These are phyloP conservation scores for Callosobruchus maculatus DNA, from an alignment of 2,888 invertebrate species.

Conservation along the genomic window DNA sequence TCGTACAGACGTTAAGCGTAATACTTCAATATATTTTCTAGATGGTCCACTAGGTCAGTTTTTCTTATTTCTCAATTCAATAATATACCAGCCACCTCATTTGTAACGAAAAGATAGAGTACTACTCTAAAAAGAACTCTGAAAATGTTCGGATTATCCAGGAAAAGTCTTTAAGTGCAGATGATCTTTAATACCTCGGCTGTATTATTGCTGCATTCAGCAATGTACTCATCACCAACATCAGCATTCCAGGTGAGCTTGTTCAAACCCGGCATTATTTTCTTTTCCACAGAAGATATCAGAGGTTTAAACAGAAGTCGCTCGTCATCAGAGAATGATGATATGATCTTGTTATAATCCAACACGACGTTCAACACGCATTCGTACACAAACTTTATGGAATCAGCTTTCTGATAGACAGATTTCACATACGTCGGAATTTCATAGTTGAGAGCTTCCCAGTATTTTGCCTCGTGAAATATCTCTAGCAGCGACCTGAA, in stretches of 20 bases:
- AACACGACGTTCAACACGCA: slow-evolving; percentile 68
- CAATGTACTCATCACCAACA: slow-evolving; percentile 67
- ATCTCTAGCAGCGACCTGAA: slow-evolving; percentile 62
- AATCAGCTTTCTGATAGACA: slow-evolving; percentile 60
- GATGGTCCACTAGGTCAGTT: too few species aligned
- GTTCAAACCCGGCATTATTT: slow-evolving; percentile 68
- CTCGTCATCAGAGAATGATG: slow-evolving; percentile 73
- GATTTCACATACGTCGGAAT: slow-evolving; percentile 66
- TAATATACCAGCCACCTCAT: too few species aligned
- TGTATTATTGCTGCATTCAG: slow-evolving; percentile 65
- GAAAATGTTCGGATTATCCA: too few species aligned
- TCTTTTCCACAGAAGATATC: slow-evolving; percentile 60
- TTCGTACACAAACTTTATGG: slow-evolving; percentile 62
- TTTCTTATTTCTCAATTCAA: too few species aligned
- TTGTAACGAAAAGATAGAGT: too few species aligned
- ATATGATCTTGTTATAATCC: slow-evolving; percentile 75
- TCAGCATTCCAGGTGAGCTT: slow-evolving; percentile 73
- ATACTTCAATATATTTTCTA: too few species aligned
- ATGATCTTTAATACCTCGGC: too few species aligned
- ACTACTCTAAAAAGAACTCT: too few species aligned
- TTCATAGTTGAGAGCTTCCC: slow-evolving; percentile 67
- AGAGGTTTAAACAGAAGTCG: slow-evolving; percentile 72
- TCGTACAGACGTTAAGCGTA: too few species aligned
- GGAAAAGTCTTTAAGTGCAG: too few species aligned
- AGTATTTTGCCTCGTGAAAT: slow-evolving; percentile 70